Base-by-base conservation (phyloP, 2,797 vertebrate genomes). In the Sardinella longiceps region DNA sequence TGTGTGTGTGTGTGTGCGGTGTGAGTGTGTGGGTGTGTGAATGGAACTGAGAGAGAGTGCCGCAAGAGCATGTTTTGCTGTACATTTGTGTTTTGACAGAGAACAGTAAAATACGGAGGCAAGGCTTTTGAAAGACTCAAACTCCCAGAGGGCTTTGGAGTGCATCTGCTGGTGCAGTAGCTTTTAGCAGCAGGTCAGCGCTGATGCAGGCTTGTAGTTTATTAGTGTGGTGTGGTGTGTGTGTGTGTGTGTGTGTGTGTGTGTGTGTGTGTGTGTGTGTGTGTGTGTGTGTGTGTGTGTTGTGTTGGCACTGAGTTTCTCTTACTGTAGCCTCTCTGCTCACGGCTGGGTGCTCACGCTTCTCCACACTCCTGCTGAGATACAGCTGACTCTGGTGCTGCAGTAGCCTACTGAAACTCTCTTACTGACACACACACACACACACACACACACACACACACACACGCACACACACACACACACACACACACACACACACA, bases 21-120 rank as follows among this genome's bases (percentile, higher is more conserved):
- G 46, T 51, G 12, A 50, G 48, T 14, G 48, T 14, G 48, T 14
- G 48, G 0, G 14, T 14, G 48, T 14, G 14, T 14, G 48, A 50
- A 14, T 14, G 48, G 2, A 2, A 43, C 12, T 3, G 48, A 50
- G 53, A 56, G 20, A 56, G 53, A 56, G 53, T n/a, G n/a, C n/a
- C n/a, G n/a, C 23, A 20, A 23, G 23, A 23, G 53, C 53, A 23
- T 56, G 53, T 56, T 56, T 56, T 56, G 20, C 53, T 56, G 53
- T n/a, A 56, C 30, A 37, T 74, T 53, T 53, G 50, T 53, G 53
- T 56, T 88, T 88, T 45, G 84, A 58, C 58, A 77, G 53, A 89
- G 82, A 85, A 83, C 18, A 83, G 82, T 66, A 86, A 84, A 63
- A 39, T 74, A 63, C 3, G 37, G 33, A 37, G 30, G 30, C 66